A percentile compares a stretch with the other conserved stretches of the same genome.
phyloP scores from a whole-genome alignment of 2,888 invertebrate genomes.

The Drosophila mulleri region DNA sequence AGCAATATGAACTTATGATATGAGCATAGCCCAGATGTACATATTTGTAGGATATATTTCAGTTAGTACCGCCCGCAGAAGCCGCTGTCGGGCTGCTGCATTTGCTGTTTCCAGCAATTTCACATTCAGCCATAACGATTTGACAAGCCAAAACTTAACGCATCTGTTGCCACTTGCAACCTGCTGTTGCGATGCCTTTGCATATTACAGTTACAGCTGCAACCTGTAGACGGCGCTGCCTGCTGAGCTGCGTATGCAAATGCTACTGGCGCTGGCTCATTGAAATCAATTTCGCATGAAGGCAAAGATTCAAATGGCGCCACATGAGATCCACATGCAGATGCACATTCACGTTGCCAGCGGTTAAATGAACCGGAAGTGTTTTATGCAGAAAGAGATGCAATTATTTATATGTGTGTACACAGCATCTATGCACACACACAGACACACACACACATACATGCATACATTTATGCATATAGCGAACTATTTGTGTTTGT shows the following conservation, averaged over 20 bases:
- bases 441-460: background rate
- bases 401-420: constrained; percentile 46
- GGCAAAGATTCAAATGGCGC: constrained; percentile 48
- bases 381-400: constrained; percentile 64
- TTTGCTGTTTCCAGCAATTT: constrained; percentile 10
- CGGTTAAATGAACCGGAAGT: constrained; percentile 75
- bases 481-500: constrained; percentile 6
- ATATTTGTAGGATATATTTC: background rate
- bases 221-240: constrained; percentile 31
- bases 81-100: background rate
- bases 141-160: background rate
- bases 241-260: constrained; percentile 33
- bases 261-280: constrained; percentile 22
- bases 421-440: constrained; percentile 1
- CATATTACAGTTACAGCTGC: constrained; percentile 21
- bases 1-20: background rate
- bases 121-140: constrained; percentile 3
- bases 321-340: constrained; percentile 27
- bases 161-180: constrained; percentile 26
- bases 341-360: constrained; percentile 17
- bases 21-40: background rate
- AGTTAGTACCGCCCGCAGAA: background rate
- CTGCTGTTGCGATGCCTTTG: constrained; percentile 19
- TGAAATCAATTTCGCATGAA: constrained; percentile 52
- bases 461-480: background rate